Evolutionary conservation across 2,888 invertebrate genomes (phyloP).

Genomic region (Acrobasis repandana): DNA sequence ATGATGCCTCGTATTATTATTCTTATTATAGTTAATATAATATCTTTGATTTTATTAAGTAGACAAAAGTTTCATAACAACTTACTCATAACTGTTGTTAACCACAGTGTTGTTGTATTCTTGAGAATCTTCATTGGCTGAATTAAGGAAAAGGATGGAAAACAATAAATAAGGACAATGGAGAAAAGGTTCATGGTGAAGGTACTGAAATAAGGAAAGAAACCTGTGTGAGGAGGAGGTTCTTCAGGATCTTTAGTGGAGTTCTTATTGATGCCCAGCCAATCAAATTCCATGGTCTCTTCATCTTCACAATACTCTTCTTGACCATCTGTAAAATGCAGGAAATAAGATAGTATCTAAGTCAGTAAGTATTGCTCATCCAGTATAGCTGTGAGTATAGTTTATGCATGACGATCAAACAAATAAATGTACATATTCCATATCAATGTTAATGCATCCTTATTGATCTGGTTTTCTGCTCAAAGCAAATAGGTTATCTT

Average conservation of each 20-base stretch:
- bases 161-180: constrained; percentile 35
- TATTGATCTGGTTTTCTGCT: no score
- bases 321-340: constrained; percentile 49
- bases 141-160: constrained; percentile 36
- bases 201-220: constrained; percentile 23
- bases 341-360: background rate
- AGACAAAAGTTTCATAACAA: constrained; percentile 21
- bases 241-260: constrained; percentile 39
- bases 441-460: no score
- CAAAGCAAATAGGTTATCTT: no score
- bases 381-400: no score
- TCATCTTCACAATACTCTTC: constrained; percentile 66
- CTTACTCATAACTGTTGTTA: constrained; percentile 30
- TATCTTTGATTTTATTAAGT: constrained; percentile 14
- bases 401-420: no score
- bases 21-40: no score
- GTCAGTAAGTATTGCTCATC: no score
- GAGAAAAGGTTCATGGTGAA: constrained; percentile 30
- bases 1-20: no score
- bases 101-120: constrained; percentile 30
- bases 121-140: constrained; percentile 33
- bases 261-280: constrained; percentile 49
- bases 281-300: constrained; percentile 64
- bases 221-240: constrained; percentile 51
- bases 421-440: no score